phyloP scores from a whole-genome alignment of 2,797 vertebrate genomes.

The Alfaro cultratus region DNA sequence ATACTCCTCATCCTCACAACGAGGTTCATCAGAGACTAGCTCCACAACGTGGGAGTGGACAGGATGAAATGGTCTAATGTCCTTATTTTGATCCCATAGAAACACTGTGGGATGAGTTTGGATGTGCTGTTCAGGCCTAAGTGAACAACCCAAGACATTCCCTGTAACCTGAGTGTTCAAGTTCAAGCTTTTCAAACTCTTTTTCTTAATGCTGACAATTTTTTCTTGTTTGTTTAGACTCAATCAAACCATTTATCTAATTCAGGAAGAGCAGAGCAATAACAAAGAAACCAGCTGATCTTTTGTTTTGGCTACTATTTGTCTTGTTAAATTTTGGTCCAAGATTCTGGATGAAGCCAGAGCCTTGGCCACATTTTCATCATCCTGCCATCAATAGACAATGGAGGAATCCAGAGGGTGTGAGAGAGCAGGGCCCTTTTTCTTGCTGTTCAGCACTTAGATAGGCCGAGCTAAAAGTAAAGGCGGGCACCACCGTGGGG shows the following conservation, averaged over 20 bases:
- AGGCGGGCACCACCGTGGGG: slow-evolving; percentile 56
- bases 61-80: not conserved
- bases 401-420: slow-evolving; percentile 54
- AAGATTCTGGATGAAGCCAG: slow-evolving; percentile 7
- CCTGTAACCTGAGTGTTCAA: not conserved
- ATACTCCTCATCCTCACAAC: not conserved
- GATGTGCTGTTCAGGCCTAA: not conserved
- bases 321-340: slow-evolving; percentile 41
- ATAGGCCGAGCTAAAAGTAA: slow-evolving; percentile 58
- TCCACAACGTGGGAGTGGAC: not conserved
- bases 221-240: not conserved
- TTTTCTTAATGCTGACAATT: not conserved
- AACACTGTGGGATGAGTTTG: not conserved
- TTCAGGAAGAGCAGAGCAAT: slow-evolving; percentile 25
- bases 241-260: not conserved
- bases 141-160: not conserved
- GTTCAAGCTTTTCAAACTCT: not conserved
- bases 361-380: slow-evolving; percentile 29
- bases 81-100: not conserved
- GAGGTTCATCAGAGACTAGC: not conserved
- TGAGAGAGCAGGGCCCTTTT: slow-evolving; percentile 51
- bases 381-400: slow-evolving; percentile 67
- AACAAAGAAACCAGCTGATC: slow-evolving; percentile 23
- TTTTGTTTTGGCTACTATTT: slow-evolving; percentile 27
- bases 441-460: slow-evolving; percentile 59